Percentiles rank a stretch among this genome's conserved stretches.
phyloP scores from a whole-genome alignment of 2,888 invertebrate genomes.

The Agrotis ipsilon region DNA sequence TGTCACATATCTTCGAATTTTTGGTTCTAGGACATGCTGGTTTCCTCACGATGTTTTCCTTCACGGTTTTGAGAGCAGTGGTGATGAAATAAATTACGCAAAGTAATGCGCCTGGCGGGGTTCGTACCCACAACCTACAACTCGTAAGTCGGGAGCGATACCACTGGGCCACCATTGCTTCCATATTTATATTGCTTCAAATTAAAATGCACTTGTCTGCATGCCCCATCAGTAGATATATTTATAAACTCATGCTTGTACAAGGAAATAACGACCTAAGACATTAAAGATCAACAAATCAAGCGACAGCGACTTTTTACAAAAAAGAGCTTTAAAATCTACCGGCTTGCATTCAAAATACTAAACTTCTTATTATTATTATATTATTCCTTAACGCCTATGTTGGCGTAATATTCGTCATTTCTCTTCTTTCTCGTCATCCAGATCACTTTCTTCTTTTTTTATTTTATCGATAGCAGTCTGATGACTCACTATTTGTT shows the following conservation, averaged over 20 bases:
- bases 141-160: no score
- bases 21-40: no score
- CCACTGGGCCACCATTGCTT: no score
- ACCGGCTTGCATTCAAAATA: background rate
- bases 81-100: no score
- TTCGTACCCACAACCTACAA: no score
- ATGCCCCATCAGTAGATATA: background rate
- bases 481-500: slow-evolving; percentile 5
- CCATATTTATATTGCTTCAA: background rate
- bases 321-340: background rate
- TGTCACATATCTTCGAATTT: no score
- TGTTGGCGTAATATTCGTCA: background rate
- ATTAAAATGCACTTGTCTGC: no score
- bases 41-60: no score
- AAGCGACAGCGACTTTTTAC: background rate
- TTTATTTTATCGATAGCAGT: background rate
- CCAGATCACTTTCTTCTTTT: background rate
- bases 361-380: background rate
- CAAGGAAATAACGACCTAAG: background rate
- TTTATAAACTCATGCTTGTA: background rate
- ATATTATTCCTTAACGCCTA: background rate
- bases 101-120: no score
- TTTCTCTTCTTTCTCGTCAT: background rate
- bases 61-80: no score
- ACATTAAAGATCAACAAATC: background rate